phyloP scores from a whole-genome alignment of 2,797 vertebrate genomes.

The Sciurus carolinensis region DNA sequence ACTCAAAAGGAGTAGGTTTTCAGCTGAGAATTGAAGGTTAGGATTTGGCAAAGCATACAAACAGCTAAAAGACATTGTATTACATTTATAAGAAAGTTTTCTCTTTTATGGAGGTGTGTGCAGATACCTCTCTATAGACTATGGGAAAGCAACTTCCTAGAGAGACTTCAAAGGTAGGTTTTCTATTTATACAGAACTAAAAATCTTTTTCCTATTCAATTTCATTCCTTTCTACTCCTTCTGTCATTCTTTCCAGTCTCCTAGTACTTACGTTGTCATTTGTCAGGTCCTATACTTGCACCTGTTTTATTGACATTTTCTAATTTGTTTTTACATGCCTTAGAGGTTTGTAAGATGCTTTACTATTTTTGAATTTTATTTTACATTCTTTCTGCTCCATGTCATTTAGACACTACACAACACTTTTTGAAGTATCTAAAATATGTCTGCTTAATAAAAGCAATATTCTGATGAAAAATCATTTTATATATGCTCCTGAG shows the following conservation, averaged over 20 bases:
- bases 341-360: background rate
- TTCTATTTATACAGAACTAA: background rate
- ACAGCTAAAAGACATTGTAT: background rate
- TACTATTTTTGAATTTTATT: slow-evolving; percentile 46
- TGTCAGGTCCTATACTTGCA: background rate
- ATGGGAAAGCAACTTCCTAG: slow-evolving; percentile 12
- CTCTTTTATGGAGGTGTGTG: background rate
- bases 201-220: background rate
- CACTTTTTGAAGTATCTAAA: background rate
- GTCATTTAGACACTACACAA: background rate
- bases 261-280: background rate
- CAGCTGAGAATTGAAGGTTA: background rate
- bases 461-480: slow-evolving; percentile 45
- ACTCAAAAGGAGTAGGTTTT: background rate
- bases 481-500: background rate
- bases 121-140: background rate
- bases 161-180: background rate
- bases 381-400: background rate
- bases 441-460: slow-evolving; percentile 11
- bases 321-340: background rate
- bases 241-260: background rate
- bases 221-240: background rate
- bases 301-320: slow-evolving; percentile 31
- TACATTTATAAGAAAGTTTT: background rate
- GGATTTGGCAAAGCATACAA: background rate